Percentiles rank a stretch among this genome's conserved stretches.
Conservation (phyloP, 2,797 vertebrate genomes). For the Cirrhinus molitorella region DNA sequence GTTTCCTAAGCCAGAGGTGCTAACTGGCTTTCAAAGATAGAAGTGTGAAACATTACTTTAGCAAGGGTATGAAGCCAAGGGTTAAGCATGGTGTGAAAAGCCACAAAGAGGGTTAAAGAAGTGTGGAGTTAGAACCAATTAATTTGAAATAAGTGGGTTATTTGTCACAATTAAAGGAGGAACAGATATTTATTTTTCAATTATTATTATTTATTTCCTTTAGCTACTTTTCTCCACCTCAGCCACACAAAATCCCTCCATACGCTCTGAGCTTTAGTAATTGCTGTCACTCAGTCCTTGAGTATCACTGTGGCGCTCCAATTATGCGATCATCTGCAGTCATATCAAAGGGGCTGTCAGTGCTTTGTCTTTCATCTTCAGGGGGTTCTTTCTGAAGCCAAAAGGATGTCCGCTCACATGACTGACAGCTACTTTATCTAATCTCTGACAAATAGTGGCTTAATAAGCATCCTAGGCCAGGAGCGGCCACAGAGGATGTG, state of each 20-base stretch:
- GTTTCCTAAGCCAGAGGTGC: neutral
- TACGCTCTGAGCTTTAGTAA: conserved; percentile 21
- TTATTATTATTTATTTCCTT: neutral
- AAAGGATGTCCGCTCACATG: conserved; percentile 53
- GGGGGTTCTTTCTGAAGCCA: conserved; percentile 48
- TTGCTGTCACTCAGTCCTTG: conserved; percentile 38
- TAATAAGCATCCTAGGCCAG: conserved; percentile 85
- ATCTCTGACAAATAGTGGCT: conserved; percentile 72
- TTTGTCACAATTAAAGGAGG: neutral
- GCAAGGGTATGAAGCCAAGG: neutral
- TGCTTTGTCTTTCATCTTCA: conserved; percentile 54
- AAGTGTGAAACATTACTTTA: conserved; percentile 3
- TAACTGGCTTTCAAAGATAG: conserved; percentile 15
- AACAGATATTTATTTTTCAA: neutral
- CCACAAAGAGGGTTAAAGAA: neutral
- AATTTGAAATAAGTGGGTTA: neutral
- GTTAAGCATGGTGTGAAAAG: neutral
- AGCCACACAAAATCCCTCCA: neutral
- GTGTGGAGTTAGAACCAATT: neutral
- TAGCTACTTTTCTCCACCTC: neutral
- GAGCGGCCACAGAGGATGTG: conserved; percentile 83
- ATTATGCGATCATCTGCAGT: conserved; percentile 58
- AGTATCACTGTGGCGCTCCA: conserved; percentile 48
- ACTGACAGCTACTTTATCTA: conserved; percentile 66
- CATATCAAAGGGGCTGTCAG: conserved; percentile 60